Evolutionary conservation across 23 tunicate genomes (phyloP).

Genomic region (Trididemnum nubilum): DNA sequence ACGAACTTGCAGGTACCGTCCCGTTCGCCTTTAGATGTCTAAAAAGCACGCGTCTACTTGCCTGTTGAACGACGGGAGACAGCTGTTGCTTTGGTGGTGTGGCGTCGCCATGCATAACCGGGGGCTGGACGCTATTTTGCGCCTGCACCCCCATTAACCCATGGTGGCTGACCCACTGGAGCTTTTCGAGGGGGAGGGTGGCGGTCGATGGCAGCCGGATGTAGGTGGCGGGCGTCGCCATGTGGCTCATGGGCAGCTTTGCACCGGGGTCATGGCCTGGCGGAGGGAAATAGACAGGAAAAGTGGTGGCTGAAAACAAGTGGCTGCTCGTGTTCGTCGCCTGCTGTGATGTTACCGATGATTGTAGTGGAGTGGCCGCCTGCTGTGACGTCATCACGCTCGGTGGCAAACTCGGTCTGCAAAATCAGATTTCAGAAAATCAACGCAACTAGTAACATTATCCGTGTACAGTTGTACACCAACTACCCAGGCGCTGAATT

Average conservation of each 20-base stretch:
- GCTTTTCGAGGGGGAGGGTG: slow-evolving; percentile 50
- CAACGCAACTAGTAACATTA: too few species aligned
- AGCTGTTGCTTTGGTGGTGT: neutral
- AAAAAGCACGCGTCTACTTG: too few species aligned
- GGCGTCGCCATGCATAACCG: neutral
- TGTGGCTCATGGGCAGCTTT: neutral
- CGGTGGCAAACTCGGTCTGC: too few species aligned
- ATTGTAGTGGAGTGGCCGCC: neutral
- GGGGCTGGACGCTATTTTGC: neutral
- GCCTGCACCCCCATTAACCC: neutral
- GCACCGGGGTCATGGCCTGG: slow-evolving; percentile 4
- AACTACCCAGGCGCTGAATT: neutral
- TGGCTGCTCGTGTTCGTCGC: slow-evolving; percentile 38
- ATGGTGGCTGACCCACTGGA: slow-evolving; percentile 58
- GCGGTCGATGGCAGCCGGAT: slow-evolving; percentile 44
- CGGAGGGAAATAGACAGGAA: slow-evolving; percentile 63
- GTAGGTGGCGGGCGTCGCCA: slow-evolving; percentile 34
- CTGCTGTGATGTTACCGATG: slow-evolving; percentile 24
- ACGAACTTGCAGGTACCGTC: too few species aligned
- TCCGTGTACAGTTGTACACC: neutral
- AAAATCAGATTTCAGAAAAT: too few species aligned
- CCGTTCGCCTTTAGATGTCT: too few species aligned
- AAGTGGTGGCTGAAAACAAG: slow-evolving; percentile 53
- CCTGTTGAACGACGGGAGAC: neutral
- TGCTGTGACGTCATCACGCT: too few species aligned